A percentile compares a stretch with the other conserved stretches of the same genome.
Evolutionary conservation across 2,797 vertebrate species (phyloP).

Genomic region (Amniataba percoides): DNA sequence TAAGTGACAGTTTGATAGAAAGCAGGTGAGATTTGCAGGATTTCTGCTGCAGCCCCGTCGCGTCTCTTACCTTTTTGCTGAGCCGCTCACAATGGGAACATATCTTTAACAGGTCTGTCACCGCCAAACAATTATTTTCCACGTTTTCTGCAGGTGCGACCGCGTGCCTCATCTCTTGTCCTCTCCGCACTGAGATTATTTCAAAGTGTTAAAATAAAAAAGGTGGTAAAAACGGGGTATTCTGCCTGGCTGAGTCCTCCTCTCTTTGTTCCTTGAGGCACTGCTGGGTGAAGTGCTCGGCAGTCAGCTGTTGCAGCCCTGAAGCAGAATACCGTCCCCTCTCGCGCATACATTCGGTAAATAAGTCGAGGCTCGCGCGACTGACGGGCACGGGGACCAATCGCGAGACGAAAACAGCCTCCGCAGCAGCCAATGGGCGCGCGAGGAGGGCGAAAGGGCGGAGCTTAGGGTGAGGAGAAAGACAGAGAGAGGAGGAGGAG

Average conservation of each 20-base stretch:
- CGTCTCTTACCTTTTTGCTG: constrained; percentile 85
- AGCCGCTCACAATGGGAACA: constrained; percentile 86
- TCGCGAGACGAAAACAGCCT: constrained; percentile 73
- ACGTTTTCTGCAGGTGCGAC: constrained; percentile 79
- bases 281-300: constrained; percentile 72
- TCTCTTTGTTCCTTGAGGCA: constrained; percentile 84
- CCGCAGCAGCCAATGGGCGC: constrained; percentile 63
- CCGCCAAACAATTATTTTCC: constrained; percentile 79
- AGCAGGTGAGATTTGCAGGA: too few relatives aligned
- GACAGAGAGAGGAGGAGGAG: not conserved
- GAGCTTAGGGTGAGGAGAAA: constrained; percentile 45
- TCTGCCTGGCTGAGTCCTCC: constrained; percentile 60
- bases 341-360: constrained; percentile 78
- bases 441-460: constrained; percentile 6
- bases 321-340: constrained; percentile 77
- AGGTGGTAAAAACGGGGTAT: not conserved
- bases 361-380: constrained; percentile 77
- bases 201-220: constrained; percentile 42
- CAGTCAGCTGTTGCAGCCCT: constrained; percentile 80
- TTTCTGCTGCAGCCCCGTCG: too few relatives aligned
- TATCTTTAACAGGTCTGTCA: constrained; percentile 84
- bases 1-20: not conserved
- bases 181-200: constrained; percentile 53
- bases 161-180: constrained; percentile 86
- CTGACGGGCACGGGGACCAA: constrained; percentile 72